Conservation (phyloP, 2,888 invertebrate genomes). For the Poecilobothrus nobilitatus region DNA sequence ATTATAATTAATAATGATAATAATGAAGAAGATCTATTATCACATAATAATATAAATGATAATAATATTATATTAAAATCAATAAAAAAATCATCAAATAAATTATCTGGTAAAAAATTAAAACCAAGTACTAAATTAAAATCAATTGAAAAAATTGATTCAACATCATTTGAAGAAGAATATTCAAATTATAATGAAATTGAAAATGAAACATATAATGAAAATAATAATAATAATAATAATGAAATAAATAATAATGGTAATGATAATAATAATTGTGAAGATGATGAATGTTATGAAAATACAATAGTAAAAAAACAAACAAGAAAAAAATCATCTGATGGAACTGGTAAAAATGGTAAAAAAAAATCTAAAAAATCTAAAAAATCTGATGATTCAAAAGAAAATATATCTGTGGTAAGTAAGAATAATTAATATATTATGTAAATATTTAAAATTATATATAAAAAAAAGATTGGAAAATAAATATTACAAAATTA, state of each 20-base stretch:
- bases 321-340: conserved; percentile 18
- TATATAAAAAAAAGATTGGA: too few species aligned
- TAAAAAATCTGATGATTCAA: conserved; percentile 53
- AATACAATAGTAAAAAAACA: neutral
- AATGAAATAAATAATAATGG: neutral
- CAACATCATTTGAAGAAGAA: conserved; percentile 5
- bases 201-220: too few species aligned
- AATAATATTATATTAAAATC: too few species aligned
- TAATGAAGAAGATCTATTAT: neutral
- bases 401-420: conserved; percentile 61
- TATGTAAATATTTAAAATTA: neutral
- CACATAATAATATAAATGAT: neutral
- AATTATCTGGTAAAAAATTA: neutral
- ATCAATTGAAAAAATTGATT: neutral
- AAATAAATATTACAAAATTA: too few species aligned
- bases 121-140: neutral
- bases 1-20: neutral
- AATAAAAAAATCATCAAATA: too few species aligned
- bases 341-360: conserved; percentile 20
- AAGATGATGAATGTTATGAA: neutral
- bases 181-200: neutral
- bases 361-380: conserved; percentile 57
- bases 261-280: too few species aligned
- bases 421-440: conserved; percentile 27
- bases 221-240: neutral